Evolutionary conservation across 1,140 invertebrate species (phyloP).

Genomic region (Antheraea mylitta): DNA sequence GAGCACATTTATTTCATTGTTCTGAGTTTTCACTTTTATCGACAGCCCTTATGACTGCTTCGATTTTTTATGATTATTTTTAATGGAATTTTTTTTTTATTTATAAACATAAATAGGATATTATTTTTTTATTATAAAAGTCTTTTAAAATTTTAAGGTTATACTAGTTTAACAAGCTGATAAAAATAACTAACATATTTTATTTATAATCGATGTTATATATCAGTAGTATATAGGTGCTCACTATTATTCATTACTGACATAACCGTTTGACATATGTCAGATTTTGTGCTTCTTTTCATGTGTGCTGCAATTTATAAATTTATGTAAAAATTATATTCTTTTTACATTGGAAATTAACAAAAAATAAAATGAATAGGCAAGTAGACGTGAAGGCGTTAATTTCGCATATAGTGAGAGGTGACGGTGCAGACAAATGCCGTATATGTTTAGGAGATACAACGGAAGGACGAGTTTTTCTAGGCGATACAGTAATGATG

Average conservation of each 20-base stretch:
- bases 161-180: too few relatives aligned
- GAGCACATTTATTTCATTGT: too few relatives aligned
- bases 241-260: background rate
- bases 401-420: conserved; percentile 61
- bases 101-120: too few relatives aligned
- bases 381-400: conserved; percentile 67
- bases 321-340: background rate
- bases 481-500: conserved; percentile 68
- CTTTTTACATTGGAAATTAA: background rate
- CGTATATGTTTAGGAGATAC: conserved; percentile 71
- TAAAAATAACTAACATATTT: too few relatives aligned
- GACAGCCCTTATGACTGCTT: too few relatives aligned
- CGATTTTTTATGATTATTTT: too few relatives aligned
- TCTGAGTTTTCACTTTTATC: too few relatives aligned
- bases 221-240: too few relatives aligned
- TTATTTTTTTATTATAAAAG: too few relatives aligned
- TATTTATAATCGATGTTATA: too few relatives aligned
- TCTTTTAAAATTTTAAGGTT: too few relatives aligned
- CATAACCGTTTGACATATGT: background rate
- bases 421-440: conserved; percentile 62
- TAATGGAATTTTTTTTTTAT: too few relatives aligned
- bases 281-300: background rate
- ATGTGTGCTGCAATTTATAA: conserved; percentile 13
- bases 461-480: conserved; percentile 58
- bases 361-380: conserved; percentile 39